Evolutionary conservation across 2,113 vertebrate species (phyloP), one percentile per base, ranked within the genome.

Genomic region (Xiphophorus couchianus): DNA sequence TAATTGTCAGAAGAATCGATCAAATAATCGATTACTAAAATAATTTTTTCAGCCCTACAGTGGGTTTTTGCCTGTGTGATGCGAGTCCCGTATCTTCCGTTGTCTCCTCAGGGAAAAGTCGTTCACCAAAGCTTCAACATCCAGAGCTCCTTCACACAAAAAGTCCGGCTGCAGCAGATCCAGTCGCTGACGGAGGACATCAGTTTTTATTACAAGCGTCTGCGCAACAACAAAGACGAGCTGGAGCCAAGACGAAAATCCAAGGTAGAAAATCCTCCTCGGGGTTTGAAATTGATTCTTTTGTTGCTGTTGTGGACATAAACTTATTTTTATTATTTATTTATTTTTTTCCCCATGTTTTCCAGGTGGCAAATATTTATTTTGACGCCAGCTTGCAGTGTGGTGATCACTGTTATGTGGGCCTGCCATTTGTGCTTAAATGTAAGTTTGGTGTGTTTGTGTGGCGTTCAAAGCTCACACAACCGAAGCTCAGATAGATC

Each of bases 281-380:
- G 10, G 19, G 65, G 14, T 67, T 67, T 19, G 44, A 48, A 48
- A 48, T 1, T 9, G 13, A 13, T 60, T 19, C 15, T 48, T 6
- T 51, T 22, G 17, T 58, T 58, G 25, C 25, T 58, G 19, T 54
- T 58, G 14, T 3, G 31, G 42, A 84, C 70, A 44, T 28, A 29
- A 73, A 72, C 29, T 12, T 79, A 78, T 78, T 90, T 48, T 48
- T 48, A 48, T 19, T 48, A 22, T 8, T 22, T 75, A 77, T 77
- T 90, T 89, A 11, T 71, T 35, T 35, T 30, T 58, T 71, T 76
- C 28, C 77, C 44, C 66, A 22, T 86, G 42, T 86, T 85, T 74
- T 93, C 91, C 93, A 99, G 98, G 96, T 99, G 80, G 98, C 97
- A 92, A 98, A 98, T 95, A 94, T 99, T 95, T 99, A 99, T 95